Evolutionary conservation across 2,888 invertebrate genomes (phyloP), one percentile per base, ranked within the genome.

Genomic region (Beris chalybata): DNA sequence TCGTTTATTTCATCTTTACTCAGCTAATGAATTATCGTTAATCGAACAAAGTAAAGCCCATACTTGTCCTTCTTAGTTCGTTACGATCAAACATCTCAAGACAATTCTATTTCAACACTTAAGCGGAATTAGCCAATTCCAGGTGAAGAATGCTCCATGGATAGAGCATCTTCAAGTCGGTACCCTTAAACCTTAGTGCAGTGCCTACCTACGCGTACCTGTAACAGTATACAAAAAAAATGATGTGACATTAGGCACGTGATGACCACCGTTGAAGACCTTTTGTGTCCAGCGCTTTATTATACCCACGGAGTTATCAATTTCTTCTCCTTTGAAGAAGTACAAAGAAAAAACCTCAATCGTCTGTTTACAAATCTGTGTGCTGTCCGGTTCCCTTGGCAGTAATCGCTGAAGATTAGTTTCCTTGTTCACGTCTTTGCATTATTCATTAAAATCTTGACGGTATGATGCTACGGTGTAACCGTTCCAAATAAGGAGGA

Each of bases 31-130:
- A 38, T 38, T 38, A 38, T 38, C 38, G 9, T 38, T 38, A 5
- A 38, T 38, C 38, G 9, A 38, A 38, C 38, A 38, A 38, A 5
- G 38, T 38, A 38, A 38, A 5, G 22, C 22, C 22, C 22, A 22
- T 38, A 38, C 5, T 3, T 38, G 38, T 38, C 38, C 9, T 38
- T 9, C 5, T 9, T 38, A 38, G 9, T 61, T 61, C 50, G 50
- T 38, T 61, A 50, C 50, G 50, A 61, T 32, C 50, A 61, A 61
- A 43, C 61, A 52, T 38, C 22, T 61, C 61, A 61, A 61, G 50
- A 61, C 61, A 61, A 61, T 50, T 61, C 61, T 52, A 50, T 61
- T 52, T 9, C 61, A 61, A 61, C 61, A 61, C 61, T 61, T 61
- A 32, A 11, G 6, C 43, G 61, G 38, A 61, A 50, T 61, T 47